phyloP scores from a whole-genome alignment of 2,888 invertebrate species.

The Clepsis dumicolana region DNA sequence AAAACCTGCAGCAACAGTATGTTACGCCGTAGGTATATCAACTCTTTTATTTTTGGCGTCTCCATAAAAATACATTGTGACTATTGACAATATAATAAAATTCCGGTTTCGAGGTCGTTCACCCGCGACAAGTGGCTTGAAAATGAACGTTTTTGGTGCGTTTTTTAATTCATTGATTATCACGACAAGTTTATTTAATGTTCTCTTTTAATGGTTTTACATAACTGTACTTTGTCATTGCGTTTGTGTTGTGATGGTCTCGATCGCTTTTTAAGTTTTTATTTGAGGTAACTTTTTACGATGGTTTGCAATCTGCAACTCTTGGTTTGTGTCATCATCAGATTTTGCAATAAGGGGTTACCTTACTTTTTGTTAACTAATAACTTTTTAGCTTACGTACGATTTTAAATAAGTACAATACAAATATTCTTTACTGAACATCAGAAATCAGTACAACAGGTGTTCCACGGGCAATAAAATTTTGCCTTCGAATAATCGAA shows the following conservation, averaged over 20 bases:
- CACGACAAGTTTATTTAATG: constrained; percentile 27
- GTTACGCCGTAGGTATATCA: constrained; percentile 10
- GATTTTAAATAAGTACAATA: too few species aligned
- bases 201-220: constrained; percentile 32
- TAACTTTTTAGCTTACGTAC: too few species aligned
- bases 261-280: background rate
- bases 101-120: constrained; percentile 44
- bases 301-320: background rate
- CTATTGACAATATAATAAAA: constrained; percentile 44
- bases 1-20: background rate
- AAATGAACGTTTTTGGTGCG: constrained; percentile 25
- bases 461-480: too few species aligned
- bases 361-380: too few species aligned
- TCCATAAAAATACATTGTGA: constrained; percentile 45
- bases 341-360: constrained; percentile 2
- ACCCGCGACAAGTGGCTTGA: constrained; percentile 35
- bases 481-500: too few species aligned
- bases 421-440: too few species aligned
- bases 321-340: constrained; percentile 5
- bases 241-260: constrained; percentile 15
- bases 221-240: constrained; percentile 31
- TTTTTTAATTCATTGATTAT: constrained; percentile 43
- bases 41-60: constrained; percentile 33
- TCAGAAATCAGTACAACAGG: too few species aligned
- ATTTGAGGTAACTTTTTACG: constrained; percentile 2